Evolutionary conservation across 2,888 invertebrate genomes (phyloP).

Genomic region (Strigamia maritima): DNA sequence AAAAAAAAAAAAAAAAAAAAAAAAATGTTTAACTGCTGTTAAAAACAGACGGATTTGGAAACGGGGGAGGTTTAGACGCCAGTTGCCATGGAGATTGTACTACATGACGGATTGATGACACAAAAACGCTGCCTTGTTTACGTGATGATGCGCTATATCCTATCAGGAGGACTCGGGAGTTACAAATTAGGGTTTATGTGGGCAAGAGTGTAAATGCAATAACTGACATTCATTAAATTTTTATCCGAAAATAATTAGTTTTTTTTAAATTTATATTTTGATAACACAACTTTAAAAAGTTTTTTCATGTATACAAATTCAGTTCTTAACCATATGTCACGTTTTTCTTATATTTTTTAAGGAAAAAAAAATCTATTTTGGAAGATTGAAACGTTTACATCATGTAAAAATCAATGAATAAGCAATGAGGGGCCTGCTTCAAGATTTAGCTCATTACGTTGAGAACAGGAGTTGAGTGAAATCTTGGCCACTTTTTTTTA

Average conservation of each 20-base stretch:
- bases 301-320: background rate
- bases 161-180: background rate
- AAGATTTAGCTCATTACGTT: conserved; percentile 7
- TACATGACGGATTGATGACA: conserved; percentile 21
- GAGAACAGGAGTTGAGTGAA: background rate
- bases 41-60: background rate
- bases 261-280: background rate
- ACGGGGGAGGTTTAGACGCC: background rate
- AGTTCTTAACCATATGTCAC: no score
- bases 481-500: background rate
- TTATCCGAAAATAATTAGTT: background rate
- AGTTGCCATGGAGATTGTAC: conserved; percentile 12
- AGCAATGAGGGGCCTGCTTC: conserved; percentile 6
- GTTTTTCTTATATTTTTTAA: no score
- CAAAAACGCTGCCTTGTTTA: conserved; percentile 17
- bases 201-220: background rate
- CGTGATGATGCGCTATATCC: background rate
- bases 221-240: background rate
- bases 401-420: conserved; percentile 18
- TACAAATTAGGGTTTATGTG: conserved; percentile 11
- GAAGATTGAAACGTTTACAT: conserved; percentile 2
- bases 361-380: background rate
- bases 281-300: background rate
- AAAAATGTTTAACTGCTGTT: background rate
- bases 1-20: background rate